Base-by-base conservation (phyloP, 2,797 vertebrate species). In the Sphenopsis melanotis region DNA sequence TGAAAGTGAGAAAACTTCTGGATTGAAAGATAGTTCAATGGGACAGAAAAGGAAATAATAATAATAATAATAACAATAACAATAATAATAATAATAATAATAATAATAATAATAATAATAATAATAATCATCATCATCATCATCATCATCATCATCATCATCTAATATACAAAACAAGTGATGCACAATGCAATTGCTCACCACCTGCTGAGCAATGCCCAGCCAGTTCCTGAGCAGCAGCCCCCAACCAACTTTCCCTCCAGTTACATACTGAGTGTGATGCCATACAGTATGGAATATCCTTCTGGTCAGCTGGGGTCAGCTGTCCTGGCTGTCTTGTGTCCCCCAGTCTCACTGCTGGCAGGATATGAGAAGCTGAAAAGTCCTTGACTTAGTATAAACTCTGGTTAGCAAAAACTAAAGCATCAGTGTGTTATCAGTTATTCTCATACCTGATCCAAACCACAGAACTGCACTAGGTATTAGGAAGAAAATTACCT, bases 61-160 rank as follows among this genome's bases (percentile, higher is more conserved):
- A 39, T 1, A 57, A 8, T 2, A 34, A 20, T 1, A 52, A 13
- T 1, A 34, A 2, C 2, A 37, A 46, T 5, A 64, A 18, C 1
- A 27, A 47, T 2, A 20, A 44, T 4, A 14, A 50, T 3, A 72
- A 59, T 3, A 42, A 17, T 10, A 65, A 52, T 1, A 57, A 8
- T 2, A 39, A 32, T 2, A 52, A 17, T 0, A 39, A 4, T 3
- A 42, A 53, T 9, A 63, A 44, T 2, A 26, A 46, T 2, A 24
- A 42, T 6, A 17, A 49, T 10, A n/a, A n/a, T n/a, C n/a, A n/a
- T n/a, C n/a, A n/a, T n/a, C n/a, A n/a, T n/a, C n/a, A n/a, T n/a
- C n/a, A n/a, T n/a, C n/a, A n/a, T n/a, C n/a, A n/a, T n/a, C n/a
- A n/a, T n/a, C n/a, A n/a, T n/a, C n/a, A n/a, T n/a, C n/a, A n/a